Base-by-base conservation (phyloP, 2,888 invertebrate species). In the Blera fallax region DNA sequence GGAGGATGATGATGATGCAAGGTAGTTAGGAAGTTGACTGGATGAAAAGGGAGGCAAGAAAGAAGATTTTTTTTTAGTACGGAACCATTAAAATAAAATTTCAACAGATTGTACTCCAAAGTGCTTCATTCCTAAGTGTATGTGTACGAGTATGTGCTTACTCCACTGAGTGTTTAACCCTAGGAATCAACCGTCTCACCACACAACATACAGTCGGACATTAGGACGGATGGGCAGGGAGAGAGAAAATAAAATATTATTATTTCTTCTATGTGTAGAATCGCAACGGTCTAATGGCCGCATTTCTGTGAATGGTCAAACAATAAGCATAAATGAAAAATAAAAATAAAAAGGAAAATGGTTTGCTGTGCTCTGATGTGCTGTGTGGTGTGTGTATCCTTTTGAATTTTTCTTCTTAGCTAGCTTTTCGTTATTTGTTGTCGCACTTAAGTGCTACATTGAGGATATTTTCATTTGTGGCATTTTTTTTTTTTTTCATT, bases 81-180 rank as follows among this genome's bases (percentile, higher is more conserved):
- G 54, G 56, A 79, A 70, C 60, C 72, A 79, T 79, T 72, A 77
- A 77, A 79, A 79, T 79, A 79, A 64, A 79, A 79, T 79, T 72
- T 72, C 64, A 72, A 64, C 79, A 72, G 72, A 72, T 79, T 79
- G 79, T 72, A 72, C 56, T 54, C 27, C 40, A 64, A 64, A 79
- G 64, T 70, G 56, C 60, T 60, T 32, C 32, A 16, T 10, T 58
- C 18, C 60, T 77, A 6, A 50, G 50, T 43, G 29, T 29, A 11
- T 64, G 50, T 34, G n/a, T 50, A 10, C 14, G 45, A 52, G 58
- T 29, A 18, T 52, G 48, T 16, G 40, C 40, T 27, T 40, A 32
- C 58, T 58, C 65, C 16, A 54, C 48, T 60, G 37, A 72, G 60
- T 48, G 32, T 43, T 64, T 64, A 74, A 74, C 73, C 64, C 52